Percentiles rank a stretch among this genome's conserved stretches.
phyloP scores from a whole-genome alignment of 2,113 vertebrate genomes.

The Marmota monax region DNA sequence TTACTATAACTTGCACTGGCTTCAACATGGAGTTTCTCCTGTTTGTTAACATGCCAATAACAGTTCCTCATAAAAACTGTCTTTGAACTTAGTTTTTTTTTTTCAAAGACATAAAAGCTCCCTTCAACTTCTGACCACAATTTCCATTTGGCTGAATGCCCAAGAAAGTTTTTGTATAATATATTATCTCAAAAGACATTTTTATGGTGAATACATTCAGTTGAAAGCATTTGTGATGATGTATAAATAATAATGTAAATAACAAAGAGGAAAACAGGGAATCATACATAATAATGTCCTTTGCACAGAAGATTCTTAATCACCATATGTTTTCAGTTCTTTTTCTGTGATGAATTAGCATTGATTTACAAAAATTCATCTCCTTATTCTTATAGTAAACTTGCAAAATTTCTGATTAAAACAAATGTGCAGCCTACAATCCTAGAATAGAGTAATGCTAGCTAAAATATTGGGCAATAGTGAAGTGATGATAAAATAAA shows the following conservation, averaged over 20 bases:
- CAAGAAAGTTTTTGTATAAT: slow-evolving; percentile 10
- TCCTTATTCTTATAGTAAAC: slow-evolving; percentile 26
- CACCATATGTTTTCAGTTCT: background rate
- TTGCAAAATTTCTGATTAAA: slow-evolving; percentile 47
- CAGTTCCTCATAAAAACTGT: slow-evolving; percentile 15
- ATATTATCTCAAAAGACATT: background rate
- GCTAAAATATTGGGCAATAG: background rate
- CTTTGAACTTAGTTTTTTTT: background rate
- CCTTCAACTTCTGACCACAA: slow-evolving; percentile 47
- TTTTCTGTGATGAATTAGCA: slow-evolving; percentile 34
- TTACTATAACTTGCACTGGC: background rate
- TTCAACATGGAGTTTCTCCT: background rate
- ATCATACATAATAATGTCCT: background rate
- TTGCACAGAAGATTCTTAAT: slow-evolving; percentile 11
- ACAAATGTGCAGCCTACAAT: background rate
- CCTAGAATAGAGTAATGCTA: slow-evolving; percentile 17
- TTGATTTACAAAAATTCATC: slow-evolving; percentile 15
- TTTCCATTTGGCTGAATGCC: slow-evolving; percentile 41
- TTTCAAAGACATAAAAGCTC: slow-evolving; percentile 49
- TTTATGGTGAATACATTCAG: slow-evolving; percentile 45
- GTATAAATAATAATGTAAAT: slow-evolving; percentile 16
- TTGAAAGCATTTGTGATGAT: background rate
- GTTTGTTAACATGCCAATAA: background rate
- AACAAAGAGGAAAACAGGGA: slow-evolving; percentile 28
- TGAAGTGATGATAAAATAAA: background rate